Evolutionary conservation across 2,113 vertebrate genomes (phyloP), one percentile per base, ranked within the genome.

Genomic region (Elanoides forficatus): DNA sequence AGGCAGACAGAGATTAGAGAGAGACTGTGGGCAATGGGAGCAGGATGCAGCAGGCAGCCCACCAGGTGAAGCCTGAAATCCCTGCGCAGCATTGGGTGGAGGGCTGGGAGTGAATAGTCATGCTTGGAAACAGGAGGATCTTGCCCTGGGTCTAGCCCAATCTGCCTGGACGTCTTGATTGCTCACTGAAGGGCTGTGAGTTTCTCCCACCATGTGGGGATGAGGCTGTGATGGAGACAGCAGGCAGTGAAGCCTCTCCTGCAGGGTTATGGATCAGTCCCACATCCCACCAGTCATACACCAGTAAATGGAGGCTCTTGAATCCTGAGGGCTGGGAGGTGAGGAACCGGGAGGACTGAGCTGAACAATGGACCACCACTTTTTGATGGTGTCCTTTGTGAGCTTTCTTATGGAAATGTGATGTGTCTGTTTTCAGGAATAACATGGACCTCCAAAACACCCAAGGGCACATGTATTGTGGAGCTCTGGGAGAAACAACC

Each of bases 401-500:
- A 66, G 19, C 1, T 71, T 63, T 63, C 47, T 25, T 23, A 5
- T 59, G 34, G 42, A 34, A 16, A 55, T 32, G 5, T 32, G 5
- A 22, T 2, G 10, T 25, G 18, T 25, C 34, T 29, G 5, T n/a
- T 81, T 84, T 62, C 60, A 42, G 52, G 47, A 29, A 9, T 17
- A 50, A 6, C 29, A 15, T 2, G 4, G 10, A 50, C 8, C 16
- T 59, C 70, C 66, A 65, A 36, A 90, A 47, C 9, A 29, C 11
- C 19, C 59, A 40, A 10, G 23, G 25, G 9, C 15, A 22, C 23
- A 2, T 0, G 0, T 11, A 26, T 18, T 32, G 30, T 26, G 40
- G 18, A 52, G 32, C 4, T 25, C 13, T 58, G 53, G 25, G 29
- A 53, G 73, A 45, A 87, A 42, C 3, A 71, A 17, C 6, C 34